phyloP scores from a whole-genome alignment of 2,888 invertebrate genomes.

The Pycnomerus fuliginosus region DNA sequence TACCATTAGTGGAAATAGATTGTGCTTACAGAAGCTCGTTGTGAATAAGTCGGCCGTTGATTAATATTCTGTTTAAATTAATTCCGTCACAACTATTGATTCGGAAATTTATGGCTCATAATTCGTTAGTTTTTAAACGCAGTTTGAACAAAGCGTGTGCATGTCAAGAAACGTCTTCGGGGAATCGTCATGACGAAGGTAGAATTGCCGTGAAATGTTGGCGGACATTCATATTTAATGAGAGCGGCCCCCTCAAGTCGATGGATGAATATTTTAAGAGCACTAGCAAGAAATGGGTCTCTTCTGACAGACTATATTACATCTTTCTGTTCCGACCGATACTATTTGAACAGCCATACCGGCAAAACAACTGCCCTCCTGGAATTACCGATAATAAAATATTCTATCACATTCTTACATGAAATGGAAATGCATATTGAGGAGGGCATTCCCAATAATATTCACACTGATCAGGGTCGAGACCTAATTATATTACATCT shows the following conservation, averaged over 20 bases:
- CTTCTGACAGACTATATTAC: conserved; percentile 33
- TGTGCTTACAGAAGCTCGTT: conserved; percentile 1
- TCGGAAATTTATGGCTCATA: too few species aligned
- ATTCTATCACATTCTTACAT: not conserved
- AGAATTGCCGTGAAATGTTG: conserved; percentile 41
- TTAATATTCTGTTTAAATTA: too few species aligned
- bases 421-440: too few species aligned
- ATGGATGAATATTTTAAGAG: conserved; percentile 43
- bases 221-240: conserved; percentile 42
- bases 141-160: not conserved
- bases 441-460: conserved; percentile 6
- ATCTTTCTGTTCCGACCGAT: not conserved
- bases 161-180: conserved; percentile 20
- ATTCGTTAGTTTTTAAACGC: too few species aligned
- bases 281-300: conserved; percentile 40
- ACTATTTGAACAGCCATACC: too few species aligned
- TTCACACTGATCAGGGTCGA: not conserved
- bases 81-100: too few species aligned
- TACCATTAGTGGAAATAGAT: not conserved
- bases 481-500: not conserved
- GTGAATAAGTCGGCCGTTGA: too few species aligned
- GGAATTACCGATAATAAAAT: not conserved
- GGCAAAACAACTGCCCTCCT: not conserved
- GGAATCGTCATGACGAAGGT: conserved; percentile 30
- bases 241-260: conserved; percentile 40